Conservation (phyloP, 1,140 invertebrate genomes). For the Apis mellifera region DNA sequence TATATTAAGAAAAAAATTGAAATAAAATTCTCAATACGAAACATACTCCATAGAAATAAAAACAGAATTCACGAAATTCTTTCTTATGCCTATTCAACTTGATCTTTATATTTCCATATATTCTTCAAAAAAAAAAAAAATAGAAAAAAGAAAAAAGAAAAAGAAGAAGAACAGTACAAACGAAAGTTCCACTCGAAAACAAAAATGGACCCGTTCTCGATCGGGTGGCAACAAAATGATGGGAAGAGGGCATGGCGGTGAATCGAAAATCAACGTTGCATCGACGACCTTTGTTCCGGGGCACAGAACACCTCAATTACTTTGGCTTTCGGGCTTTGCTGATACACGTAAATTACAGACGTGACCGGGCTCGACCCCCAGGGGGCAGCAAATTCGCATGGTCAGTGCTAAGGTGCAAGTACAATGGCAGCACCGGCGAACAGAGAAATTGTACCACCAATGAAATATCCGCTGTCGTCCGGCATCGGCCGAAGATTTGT, state of each 20-base stretch:
- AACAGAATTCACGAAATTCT: too few relatives aligned
- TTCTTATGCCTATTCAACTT: too few relatives aligned
- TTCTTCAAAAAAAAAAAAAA: too few relatives aligned
- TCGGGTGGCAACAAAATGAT: neutral
- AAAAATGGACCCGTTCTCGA: neutral
- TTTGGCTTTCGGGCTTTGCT: conserved; percentile 50
- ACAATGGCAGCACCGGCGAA: conserved; percentile 37
- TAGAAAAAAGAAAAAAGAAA: too few relatives aligned
- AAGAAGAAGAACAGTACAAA: neutral
- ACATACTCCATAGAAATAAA: too few relatives aligned
- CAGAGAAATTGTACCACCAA: conserved; percentile 63
- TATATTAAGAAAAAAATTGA: too few relatives aligned
- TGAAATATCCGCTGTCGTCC: conserved; percentile 69
- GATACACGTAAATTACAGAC: conserved; percentile 52
- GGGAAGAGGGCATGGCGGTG: neutral
- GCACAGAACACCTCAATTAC: conserved; percentile 47
- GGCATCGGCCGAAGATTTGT: conserved; percentile 69
- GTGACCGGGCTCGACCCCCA: conserved; percentile 17
- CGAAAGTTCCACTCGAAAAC: neutral
- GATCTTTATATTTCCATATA: too few relatives aligned
- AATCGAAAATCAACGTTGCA: conserved; percentile 48
- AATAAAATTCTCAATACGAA: too few relatives aligned
- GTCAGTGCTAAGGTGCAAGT: conserved; percentile 44
- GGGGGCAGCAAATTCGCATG: conserved; percentile 51
- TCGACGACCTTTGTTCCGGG: conserved; percentile 24